Evolutionary conservation across 2,888 invertebrate genomes (phyloP), one percentile per base, ranked within the genome.

Genomic region (Coenonympha arcania): DNA sequence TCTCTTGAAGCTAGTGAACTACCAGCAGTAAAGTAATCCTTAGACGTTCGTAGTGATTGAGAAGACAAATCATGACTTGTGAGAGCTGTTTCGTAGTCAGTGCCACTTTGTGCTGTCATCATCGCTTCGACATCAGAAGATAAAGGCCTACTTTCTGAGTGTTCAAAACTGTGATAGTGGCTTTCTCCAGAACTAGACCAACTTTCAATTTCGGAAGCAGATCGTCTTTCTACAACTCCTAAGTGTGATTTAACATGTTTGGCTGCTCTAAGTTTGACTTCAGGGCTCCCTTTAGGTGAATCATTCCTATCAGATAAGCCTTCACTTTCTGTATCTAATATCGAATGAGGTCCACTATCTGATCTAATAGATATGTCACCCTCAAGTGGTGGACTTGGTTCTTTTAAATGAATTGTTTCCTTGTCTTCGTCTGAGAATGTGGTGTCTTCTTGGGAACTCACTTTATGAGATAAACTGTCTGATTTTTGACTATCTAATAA

Each of bases 101-200:
- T 95, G 3, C 92, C 92, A 40, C 92, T 92, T 52, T 88, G 89
- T 9, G 92, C 92, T 2, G 91, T 91, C 59, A 91, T 76, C 64
- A 95, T 78, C n/a, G 92, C 92, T 65, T 96, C 96, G 2, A 95
- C 84, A 73, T 96, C 96, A 0, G 95, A 95, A 2, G 95, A 96
- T 52, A 93, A 88, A 0, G 95, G 96, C 61, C 95, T 88, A 65
- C 93, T 93, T 52, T 92, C 91, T 13, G 90, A 91, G 65, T 93
- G 91, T 68, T 95, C 95, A 69, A 94, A 94, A 55, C 95, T 95
- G 56, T 94, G 95, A 69, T 95, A 95, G 62, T 93, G 93, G 68
- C 95, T 95, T 65, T 94, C 95, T 11, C 95, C 95, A 9, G 95
- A 95, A 78, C 95, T 95, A 0, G 95, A 95, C 77, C 92, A 92